phyloP scores from a whole-genome alignment of 2,797 vertebrate genomes.

The Passerculus sandwichensis region DNA sequence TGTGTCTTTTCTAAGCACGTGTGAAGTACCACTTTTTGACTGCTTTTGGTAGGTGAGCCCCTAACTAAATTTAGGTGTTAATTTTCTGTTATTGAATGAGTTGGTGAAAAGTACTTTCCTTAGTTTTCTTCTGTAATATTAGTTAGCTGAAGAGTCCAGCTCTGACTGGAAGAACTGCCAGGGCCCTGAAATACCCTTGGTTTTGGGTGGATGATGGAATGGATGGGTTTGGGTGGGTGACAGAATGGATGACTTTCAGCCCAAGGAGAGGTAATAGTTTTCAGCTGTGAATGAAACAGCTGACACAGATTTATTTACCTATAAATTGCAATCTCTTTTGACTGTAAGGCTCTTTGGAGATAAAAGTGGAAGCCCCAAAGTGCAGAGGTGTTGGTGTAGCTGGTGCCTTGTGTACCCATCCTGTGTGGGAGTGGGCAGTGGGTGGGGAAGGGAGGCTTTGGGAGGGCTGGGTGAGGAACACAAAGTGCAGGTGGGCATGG shows the following conservation, averaged over 20 bases:
- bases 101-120: not conserved
- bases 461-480: not conserved
- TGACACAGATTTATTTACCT: not conserved
- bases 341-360: not conserved
- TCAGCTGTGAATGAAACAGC: not conserved
- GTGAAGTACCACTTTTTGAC: not conserved
- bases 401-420: not conserved
- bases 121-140: not conserved
- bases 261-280: not conserved
- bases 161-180: not conserved
- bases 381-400: not conserved
- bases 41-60: not conserved
- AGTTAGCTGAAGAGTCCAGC: not conserved
- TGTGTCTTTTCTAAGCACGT: not conserved
- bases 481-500: not conserved
- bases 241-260: not conserved
- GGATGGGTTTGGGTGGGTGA: not conserved
- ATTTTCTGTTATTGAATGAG: not conserved
- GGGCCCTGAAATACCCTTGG: not conserved
- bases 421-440: not conserved
- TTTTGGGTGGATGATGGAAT: not conserved
- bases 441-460: not conserved
- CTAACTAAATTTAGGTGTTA: not conserved
- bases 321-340: not conserved
- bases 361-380: not conserved